Evolutionary conservation across 35 echinoderm and acorn worm genomes (phyloP).

Genomic region (Amphiura filiformis): DNA sequence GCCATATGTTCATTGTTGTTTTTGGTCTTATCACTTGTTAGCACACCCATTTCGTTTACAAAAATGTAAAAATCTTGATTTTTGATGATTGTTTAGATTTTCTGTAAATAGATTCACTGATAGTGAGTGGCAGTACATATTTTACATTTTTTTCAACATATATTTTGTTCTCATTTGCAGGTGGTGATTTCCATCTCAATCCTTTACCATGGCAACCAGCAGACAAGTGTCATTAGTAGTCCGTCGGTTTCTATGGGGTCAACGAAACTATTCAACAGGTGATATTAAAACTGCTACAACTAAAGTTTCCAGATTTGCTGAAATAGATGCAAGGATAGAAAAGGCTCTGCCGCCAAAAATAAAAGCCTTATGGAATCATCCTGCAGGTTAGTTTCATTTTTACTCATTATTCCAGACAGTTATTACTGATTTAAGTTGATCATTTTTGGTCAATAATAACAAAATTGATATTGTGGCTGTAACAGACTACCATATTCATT

Average conservation of each 20-base stretch:
- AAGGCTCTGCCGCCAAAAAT: conserved; percentile 18
- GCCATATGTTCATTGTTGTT: no score
- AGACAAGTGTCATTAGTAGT: conserved; percentile 26
- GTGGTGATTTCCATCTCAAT: neutral
- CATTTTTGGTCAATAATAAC: no score
- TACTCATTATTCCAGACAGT: neutral
- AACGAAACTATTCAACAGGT: neutral
- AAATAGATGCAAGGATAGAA: conserved; percentile 44
- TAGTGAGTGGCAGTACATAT: no score
- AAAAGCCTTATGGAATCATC: conserved; percentile 51
- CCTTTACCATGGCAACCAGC: conserved; percentile 26
- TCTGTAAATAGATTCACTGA: no score
- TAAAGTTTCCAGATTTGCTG: conserved; percentile 4
- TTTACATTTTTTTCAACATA: no score
- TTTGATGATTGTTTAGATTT: no score
- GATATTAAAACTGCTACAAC: neutral
- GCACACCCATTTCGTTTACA: no score
- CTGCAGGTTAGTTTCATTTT: conserved; percentile 31
- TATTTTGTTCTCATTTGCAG: no score
- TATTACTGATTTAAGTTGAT: neutral
- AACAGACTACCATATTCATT: no score
- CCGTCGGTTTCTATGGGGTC: conserved; percentile 21
- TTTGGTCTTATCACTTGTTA: no score
- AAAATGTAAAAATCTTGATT: no score
- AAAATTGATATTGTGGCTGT: no score